Percentiles rank a stretch among this genome's conserved stretches.
Evolutionary conservation across 1,140 invertebrate species (phyloP).

Genomic region (Condylostylus longicornis): DNA sequence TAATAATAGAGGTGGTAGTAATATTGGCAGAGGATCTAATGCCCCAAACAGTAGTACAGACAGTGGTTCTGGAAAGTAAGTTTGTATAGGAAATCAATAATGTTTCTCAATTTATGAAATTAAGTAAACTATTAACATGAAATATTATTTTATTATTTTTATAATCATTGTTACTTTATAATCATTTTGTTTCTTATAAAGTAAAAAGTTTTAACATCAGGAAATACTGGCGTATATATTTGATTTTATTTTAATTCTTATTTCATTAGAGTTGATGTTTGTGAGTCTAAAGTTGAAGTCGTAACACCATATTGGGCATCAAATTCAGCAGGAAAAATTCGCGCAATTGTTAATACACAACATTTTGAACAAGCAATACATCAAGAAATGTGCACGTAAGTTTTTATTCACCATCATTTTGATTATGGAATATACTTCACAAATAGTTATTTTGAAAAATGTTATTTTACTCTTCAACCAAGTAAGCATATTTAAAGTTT

Average conservation of each 20-base stretch:
- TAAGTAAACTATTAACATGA: too few relatives aligned
- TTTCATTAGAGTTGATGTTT: slow-evolving; percentile 59
- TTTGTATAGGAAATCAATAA: too few relatives aligned
- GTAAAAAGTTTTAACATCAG: too few relatives aligned
- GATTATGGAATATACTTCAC: slow-evolving; percentile 16
- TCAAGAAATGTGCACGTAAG: slow-evolving; percentile 83
- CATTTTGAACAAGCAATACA: slow-evolving; percentile 91
- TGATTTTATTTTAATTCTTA: slow-evolving; percentile 1
- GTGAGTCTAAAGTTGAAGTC: slow-evolving; percentile 84
- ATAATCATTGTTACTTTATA: too few relatives aligned
- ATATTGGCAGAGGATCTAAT: slow-evolving; percentile 10
- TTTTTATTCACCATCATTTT: too few relatives aligned
- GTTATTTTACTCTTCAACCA: neutral
- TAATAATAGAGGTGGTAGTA: slow-evolving; percentile 7
- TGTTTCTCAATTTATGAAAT: too few relatives aligned
- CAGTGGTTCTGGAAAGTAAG: slow-evolving; percentile 43
- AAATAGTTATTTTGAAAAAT: neutral
- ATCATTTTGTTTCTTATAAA: too few relatives aligned
- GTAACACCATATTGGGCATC: slow-evolving; percentile 87
- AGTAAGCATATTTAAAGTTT: neutral
- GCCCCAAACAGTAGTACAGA: slow-evolving; percentile 16
- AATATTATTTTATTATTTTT: too few relatives aligned
- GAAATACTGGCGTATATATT: too few relatives aligned
- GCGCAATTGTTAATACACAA: slow-evolving; percentile 85
- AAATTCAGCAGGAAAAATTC: slow-evolving; percentile 76